phyloP scores from a whole-genome alignment of 1,140 invertebrate species.

The Cydia splendana region DNA sequence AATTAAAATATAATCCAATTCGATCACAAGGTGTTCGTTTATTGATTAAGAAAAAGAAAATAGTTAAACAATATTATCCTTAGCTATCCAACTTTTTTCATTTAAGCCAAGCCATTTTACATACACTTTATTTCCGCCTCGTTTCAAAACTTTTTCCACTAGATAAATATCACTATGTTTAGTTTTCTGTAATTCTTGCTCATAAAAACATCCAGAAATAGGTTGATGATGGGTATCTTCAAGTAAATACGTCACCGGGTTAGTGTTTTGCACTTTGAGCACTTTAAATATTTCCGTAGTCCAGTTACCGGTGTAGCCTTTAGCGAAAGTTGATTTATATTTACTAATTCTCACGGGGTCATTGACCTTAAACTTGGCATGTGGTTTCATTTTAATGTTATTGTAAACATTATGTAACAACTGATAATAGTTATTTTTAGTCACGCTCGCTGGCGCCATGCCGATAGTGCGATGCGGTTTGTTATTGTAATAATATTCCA shows the following conservation, averaged over 20 bases:
- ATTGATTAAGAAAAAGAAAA: no score
- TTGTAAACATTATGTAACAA: neutral
- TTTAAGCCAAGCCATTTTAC: constrained; percentile 2
- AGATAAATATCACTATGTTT: neutral
- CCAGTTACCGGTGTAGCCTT: neutral
- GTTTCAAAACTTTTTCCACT: neutral
- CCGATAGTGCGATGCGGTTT: neutral
- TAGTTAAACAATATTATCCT: no score
- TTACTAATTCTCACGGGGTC: neutral
- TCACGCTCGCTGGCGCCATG: neutral
- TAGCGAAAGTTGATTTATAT: neutral
- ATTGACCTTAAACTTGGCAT: neutral
- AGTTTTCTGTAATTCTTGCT: neutral
- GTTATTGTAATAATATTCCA: neutral
- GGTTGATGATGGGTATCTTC: neutral
- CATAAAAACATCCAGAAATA: neutral
- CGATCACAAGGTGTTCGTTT: no score
- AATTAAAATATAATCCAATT: no score
- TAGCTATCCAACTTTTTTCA: constrained; percentile 9
- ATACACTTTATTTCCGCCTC: neutral
- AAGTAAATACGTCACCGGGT: neutral
- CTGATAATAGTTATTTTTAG: neutral
- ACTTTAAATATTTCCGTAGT: neutral
- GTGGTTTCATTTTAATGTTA: neutral
- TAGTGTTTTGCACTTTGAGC: neutral